Percentiles rank a stretch among this genome's conserved stretches.
Evolutionary conservation across 2,113 vertebrate species (phyloP).

Genomic region (Solea solea): DNA sequence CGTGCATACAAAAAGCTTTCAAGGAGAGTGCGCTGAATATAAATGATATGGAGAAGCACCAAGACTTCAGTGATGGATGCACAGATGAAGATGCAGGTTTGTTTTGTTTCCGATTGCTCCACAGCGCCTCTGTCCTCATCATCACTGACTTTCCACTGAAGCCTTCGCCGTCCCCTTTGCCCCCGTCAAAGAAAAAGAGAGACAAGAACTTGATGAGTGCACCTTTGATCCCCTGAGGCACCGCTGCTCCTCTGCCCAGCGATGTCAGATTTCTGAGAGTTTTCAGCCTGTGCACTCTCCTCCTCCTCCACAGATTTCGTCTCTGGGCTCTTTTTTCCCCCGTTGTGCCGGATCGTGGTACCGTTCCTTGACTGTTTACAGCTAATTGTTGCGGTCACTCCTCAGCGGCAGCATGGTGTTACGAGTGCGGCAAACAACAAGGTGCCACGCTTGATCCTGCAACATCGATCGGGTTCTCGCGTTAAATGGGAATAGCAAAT

Average conservation of each 20-base stretch:
- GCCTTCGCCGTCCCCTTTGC: neutral
- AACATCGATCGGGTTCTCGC: slow-evolving; percentile 18
- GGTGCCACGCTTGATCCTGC: slow-evolving; percentile 5
- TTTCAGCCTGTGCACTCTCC: slow-evolving; percentile 27
- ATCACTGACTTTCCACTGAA: slow-evolving; percentile 38
- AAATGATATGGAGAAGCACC: slow-evolving; percentile 5
- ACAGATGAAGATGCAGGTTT: slow-evolving; percentile 17
- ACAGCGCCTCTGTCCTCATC: slow-evolving; percentile 3
- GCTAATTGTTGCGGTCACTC: slow-evolving; percentile 42
- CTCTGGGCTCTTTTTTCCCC: slow-evolving; percentile 47
- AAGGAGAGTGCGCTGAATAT: slow-evolving; percentile 14
- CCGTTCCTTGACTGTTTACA: neutral
- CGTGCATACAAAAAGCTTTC: slow-evolving; percentile 15
- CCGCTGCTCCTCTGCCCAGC: slow-evolving; percentile 46
- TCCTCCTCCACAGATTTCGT: slow-evolving; percentile 1
- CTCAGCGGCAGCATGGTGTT: neutral
- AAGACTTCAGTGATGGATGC: neutral
- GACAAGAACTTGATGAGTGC: slow-evolving; percentile 53
- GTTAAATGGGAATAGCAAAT: slow-evolving; percentile 31
- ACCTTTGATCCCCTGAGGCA: slow-evolving; percentile 65
- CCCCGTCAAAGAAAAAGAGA: slow-evolving; percentile 54
- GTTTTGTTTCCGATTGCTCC: too few species aligned
- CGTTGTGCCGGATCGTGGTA: neutral
- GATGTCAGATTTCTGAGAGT: slow-evolving; percentile 51
- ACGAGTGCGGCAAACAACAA: slow-evolving; percentile 21